A percentile compares a stretch with the other conserved stretches of the same genome.
Conservation (phyloP, 2,113 vertebrate species). For the Corythoichthys haematopterus region DNA sequence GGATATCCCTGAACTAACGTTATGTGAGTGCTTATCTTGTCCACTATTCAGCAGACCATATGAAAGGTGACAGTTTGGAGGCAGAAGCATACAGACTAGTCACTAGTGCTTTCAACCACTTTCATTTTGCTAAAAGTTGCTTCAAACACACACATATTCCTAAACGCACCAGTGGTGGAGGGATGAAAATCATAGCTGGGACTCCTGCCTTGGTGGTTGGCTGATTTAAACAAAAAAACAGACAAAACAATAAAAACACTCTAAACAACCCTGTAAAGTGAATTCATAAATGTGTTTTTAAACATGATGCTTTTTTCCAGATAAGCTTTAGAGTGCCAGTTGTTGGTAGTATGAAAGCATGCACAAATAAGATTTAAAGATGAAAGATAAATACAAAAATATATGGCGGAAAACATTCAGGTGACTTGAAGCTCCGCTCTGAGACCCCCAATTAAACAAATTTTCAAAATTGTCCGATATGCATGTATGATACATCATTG, state of each 20-base stretch:
- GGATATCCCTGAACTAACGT: slow-evolving; percentile 33
- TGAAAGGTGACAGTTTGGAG: neutral
- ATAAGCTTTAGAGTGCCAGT: too few species aligned
- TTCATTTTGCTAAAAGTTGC: neutral
- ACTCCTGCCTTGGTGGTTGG: slow-evolving; percentile 54
- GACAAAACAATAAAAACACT: slow-evolving; percentile 15
- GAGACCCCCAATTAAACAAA: too few species aligned
- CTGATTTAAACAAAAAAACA: slow-evolving; percentile 53
- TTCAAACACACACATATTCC: neutral
- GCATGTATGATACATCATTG: too few species aligned
- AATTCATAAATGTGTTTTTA: neutral
- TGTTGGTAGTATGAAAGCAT: too few species aligned
- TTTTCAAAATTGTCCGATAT: too few species aligned
- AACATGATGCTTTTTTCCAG: too few species aligned
- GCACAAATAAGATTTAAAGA: too few species aligned
- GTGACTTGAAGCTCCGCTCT: too few species aligned
- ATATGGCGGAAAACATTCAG: too few species aligned
- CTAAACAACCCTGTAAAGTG: neutral
- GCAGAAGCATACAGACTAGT: neutral
- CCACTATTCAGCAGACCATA: neutral
- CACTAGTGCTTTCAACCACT: neutral
- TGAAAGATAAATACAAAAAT: too few species aligned
- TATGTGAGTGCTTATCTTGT: slow-evolving; percentile 4
- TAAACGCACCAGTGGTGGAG: slow-evolving; percentile 43
- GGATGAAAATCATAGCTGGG: slow-evolving; percentile 55